phyloP scores from a whole-genome alignment of 2,797 vertebrate genomes.

The Rhabdomys pumilio region DNA sequence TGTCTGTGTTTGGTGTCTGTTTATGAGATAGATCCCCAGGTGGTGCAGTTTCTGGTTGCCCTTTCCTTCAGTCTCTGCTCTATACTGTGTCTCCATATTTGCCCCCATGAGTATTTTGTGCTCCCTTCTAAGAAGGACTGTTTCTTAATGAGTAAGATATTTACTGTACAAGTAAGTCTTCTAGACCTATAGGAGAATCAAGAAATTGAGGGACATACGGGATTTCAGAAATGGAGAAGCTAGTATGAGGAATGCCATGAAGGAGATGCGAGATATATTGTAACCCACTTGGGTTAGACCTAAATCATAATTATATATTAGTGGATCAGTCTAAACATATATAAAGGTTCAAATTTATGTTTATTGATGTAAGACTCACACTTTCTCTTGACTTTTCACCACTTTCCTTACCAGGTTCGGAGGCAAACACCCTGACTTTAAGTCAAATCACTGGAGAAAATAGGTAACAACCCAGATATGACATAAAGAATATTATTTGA shows the following conservation, averaged over 20 bases:
- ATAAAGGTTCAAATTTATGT: too few relatives aligned
- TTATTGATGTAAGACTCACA: rapidly evolving
- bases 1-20: too few relatives aligned
- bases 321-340: background rate
- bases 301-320: background rate
- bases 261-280: background rate
- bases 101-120: too few relatives aligned
- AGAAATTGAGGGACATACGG: background rate
- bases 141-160: background rate
- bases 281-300: background rate
- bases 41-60: too few relatives aligned
- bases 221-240: background rate
- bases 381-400: background rate
- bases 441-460: background rate
- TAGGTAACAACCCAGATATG: background rate
- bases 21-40: too few relatives aligned
- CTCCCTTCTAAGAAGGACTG: too few relatives aligned
- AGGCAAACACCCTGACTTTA: background rate
- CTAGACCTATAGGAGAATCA: background rate
- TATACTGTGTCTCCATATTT: too few relatives aligned
- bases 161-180: background rate
- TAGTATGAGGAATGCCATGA: background rate
- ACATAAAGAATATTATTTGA: background rate
- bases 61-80: too few relatives aligned
- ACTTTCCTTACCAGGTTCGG: background rate